Base-by-base conservation (phyloP, 2,797 vertebrate genomes). In the Alfaro cultratus region DNA sequence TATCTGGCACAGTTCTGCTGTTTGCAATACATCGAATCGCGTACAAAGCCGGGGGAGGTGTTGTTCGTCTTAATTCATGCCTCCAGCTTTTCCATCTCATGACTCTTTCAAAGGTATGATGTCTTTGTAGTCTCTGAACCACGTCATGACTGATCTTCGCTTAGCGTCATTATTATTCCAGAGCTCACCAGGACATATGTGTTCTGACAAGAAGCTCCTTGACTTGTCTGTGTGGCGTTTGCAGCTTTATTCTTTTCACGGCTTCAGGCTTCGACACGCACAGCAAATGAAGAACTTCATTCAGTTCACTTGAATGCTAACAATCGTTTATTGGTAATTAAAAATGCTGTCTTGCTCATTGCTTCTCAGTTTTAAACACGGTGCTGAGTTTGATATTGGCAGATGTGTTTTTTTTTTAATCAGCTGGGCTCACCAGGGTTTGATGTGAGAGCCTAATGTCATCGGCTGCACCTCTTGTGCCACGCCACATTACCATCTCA, bases 381-480 rank as follows among this genome's bases (percentile, higher is more conserved):
- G 75, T 88, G 88, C 89, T 92, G 82, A 34, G 0, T 93, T 90
- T 90, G 78, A 85, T 87, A 87, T 90, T 90, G 88, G 87, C 84
- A 93, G 91, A 93, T 92, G 75, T 77, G n/a, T 89, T 87, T 86
- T 80, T 93, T 92, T 89, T 83, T 91, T 89, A 81, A 90, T 88
- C 76, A 46, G 82, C 81, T 86, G 85, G 86, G 76, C 87, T 89
- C 87, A 81, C 86, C 75, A 85, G 90, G 87, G 88, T 91, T 92
- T 92, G 90, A 93, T 93, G 86, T 85, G 88, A 91, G 90, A 89
- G 87, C 93, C 93, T 94, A 92, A 93, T 93, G 91, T 87, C 89
- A 90, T 91, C 88, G 90, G 88, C 90, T 90, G 88, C 89, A 89
- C 88, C 85, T 88, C 91, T 91, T 83, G 83, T 91, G 90, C 82